Percentiles rank a stretch among this genome's conserved stretches.
Evolutionary conservation across 2,888 invertebrate genomes (phyloP).

Genomic region (Lysandra coridon): DNA sequence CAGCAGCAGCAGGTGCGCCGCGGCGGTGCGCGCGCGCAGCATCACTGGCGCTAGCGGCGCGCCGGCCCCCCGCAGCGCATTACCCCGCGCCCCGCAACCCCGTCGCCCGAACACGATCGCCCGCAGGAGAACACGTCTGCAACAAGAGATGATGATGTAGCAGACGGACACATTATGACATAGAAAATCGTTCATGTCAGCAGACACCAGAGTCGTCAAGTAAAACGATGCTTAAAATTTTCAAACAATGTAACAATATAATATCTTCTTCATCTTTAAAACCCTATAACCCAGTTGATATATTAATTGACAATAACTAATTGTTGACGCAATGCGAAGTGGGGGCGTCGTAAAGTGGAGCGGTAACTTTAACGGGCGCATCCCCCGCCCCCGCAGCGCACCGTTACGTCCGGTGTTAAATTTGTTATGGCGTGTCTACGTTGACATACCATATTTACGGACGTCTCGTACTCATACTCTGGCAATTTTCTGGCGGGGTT

Average conservation of each 20-base stretch:
- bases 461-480: background rate
- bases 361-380: conserved; percentile 10
- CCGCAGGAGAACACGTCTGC: background rate
- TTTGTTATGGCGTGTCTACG: conserved; percentile 8
- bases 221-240: too few species aligned
- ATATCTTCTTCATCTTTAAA: background rate
- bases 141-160: background rate
- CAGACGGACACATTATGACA: background rate
- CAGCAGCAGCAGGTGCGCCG: conserved; percentile 61
- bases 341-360: conserved; percentile 15
- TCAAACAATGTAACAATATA: background rate
- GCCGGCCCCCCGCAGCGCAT: conserved; percentile 50
- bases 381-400: conserved; percentile 1
- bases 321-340: conserved; percentile 25
- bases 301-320: conserved; percentile 13
- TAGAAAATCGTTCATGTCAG: background rate
- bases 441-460: background rate
- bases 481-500: background rate
- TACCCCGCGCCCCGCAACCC: conserved; percentile 41
- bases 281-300: conserved; percentile 3
- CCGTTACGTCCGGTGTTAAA: conserved; percentile 16
- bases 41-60: conserved; percentile 62
- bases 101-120: conserved; percentile 24
- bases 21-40: conserved; percentile 57
- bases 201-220: too few species aligned